Conservation (phyloP, 2,888 invertebrate genomes). For the Malachius bipustulatus region DNA sequence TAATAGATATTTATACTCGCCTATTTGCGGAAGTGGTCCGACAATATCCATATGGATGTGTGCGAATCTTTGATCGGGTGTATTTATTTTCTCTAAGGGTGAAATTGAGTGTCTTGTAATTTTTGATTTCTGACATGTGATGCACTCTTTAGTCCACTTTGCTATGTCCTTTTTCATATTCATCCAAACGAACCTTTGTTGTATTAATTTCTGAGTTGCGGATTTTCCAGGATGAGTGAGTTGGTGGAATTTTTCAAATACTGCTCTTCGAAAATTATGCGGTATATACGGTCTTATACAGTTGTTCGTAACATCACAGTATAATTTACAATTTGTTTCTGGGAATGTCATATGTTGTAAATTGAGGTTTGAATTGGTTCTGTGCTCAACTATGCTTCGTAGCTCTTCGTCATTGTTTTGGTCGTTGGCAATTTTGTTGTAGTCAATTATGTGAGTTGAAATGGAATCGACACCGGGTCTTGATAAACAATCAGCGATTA, state of each 20-base stretch:
- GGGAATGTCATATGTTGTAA: too few relatives aligned
- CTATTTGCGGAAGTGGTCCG: slow-evolving; percentile 15
- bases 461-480: too few relatives aligned
- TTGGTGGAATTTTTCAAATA: slow-evolving; percentile 9
- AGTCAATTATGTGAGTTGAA: too few relatives aligned
- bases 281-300: slow-evolving; percentile 1
- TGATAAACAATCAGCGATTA: too few relatives aligned
- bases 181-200: slow-evolving; percentile 15
- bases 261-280: not conserved
- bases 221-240: slow-evolving; percentile 7
- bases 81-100: slow-evolving; percentile 20
- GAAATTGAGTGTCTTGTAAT: slow-evolving; percentile 24
- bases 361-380: too few relatives aligned
- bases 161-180: slow-evolving; percentile 14
- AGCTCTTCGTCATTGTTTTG: too few relatives aligned
- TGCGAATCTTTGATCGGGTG: slow-evolving; percentile 22
- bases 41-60: slow-evolving; percentile 28
- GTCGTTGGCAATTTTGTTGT: too few relatives aligned
- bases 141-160: slow-evolving; percentile 25
- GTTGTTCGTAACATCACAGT: not conserved
- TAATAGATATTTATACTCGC: slow-evolving; percentile 15
- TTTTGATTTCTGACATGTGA: slow-evolving; percentile 28
- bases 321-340: too few relatives aligned
- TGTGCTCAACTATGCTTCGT: too few relatives aligned
- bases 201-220: slow-evolving; percentile 6